Percentiles rank a stretch among this genome's conserved stretches.
Conservation (phyloP, 2,113 vertebrate species). For the Otis tarda region DNA sequence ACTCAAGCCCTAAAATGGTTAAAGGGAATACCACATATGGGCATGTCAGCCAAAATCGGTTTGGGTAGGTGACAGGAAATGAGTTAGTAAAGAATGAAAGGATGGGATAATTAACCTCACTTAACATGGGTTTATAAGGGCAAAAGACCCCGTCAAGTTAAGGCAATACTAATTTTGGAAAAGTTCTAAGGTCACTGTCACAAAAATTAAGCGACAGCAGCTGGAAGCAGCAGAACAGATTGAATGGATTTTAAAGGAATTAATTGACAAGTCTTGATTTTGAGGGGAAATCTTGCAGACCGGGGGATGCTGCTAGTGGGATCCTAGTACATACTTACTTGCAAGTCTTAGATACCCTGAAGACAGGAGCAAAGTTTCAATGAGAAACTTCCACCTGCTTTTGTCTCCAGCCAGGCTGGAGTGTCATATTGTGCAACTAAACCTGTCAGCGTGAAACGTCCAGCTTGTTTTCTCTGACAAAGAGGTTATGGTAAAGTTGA, state of each 20-base stretch:
- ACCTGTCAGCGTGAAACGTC: neutral
- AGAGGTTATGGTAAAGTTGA: slow-evolving; percentile 26
- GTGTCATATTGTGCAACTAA: neutral
- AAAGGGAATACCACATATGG: neutral
- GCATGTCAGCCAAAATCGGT: neutral
- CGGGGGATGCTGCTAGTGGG: neutral
- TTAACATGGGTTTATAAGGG: neutral
- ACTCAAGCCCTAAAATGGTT: neutral
- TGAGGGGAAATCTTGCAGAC: neutral
- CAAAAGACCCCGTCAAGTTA: slow-evolving; percentile 5
- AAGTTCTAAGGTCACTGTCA: neutral
- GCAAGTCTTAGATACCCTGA: neutral
- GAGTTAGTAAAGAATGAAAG: neutral
- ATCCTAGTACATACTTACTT: neutral
- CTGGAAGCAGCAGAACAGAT: neutral
- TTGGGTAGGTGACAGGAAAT: slow-evolving; percentile 15
- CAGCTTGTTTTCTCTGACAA: slow-evolving; percentile 5
- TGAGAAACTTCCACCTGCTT: neutral
- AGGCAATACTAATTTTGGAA: neutral
- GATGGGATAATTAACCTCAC: slow-evolving; percentile 24
- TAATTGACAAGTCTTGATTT: neutral
- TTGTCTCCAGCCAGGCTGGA: neutral
- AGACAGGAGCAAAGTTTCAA: neutral
- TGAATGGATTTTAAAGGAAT: neutral
- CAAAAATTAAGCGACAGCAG: neutral